Base-by-base conservation (phyloP, 1,140 invertebrate genomes). In the Drosophila ohnishii region DNA sequence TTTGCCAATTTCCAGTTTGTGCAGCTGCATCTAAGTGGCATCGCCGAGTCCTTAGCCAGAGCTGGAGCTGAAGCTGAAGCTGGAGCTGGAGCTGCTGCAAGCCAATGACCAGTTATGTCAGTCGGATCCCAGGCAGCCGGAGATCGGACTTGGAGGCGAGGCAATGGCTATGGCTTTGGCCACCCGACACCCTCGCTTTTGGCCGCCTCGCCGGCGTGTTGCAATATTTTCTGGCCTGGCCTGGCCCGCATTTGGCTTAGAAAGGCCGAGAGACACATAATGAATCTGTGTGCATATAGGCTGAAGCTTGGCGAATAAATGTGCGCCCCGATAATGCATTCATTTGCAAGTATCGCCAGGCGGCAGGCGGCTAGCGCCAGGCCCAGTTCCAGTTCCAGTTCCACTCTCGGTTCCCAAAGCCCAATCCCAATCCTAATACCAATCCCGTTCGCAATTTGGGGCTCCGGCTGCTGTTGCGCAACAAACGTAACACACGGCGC, bases 101-200 rank as follows among this genome's bases (percentile, higher is more conserved):
- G 83, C 83, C 84, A 88, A 88, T 87, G 83, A 87, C 83, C 83
- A 87, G 83, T 87, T 87, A 87, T 87, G 83, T 87, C 83, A 87
- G 83, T 70, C 61, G 84, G 75, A 56, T 73, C 71, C 51, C 73
- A 66, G 70, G 69, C 69, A 87, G 75, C 74, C 83, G 72, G 63
- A 64, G 42, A 35, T 47, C 42, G 30, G 25, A 57, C 65, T 71
- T 59, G 42, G 74, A 63, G 77, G 60, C 71, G 59, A 77, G 65
- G 57, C 69, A 65, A 66, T 62, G 62, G 25, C 19, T 47, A 40
- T 57, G 50, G 62, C 79, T 81, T 45, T 80, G 77, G 66, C 75
- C 80, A 83, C 80, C 83, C 83, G 84, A 83, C 81, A 84, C 81
- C 82, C 81, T 77, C 83, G 72, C 67, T 67, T 79, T 88, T 87